Evolutionary conservation across 2,113 vertebrate genomes (phyloP).

Genomic region (Phaetusa simplex): DNA sequence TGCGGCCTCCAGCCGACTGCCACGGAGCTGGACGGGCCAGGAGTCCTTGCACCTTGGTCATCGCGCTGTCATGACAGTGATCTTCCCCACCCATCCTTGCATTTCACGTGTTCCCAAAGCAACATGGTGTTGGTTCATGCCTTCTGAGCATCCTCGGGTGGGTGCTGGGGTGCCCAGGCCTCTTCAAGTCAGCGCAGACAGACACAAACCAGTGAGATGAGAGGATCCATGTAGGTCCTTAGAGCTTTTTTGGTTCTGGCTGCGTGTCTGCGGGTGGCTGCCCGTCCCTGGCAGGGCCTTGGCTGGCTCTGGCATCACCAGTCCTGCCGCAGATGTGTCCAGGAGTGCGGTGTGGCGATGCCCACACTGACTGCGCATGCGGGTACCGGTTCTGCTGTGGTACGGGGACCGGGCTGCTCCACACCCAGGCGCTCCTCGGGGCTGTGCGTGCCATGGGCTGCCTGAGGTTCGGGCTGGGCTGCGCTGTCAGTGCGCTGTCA

Average conservation of each 20-base stretch:
- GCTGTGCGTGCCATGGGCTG: not conserved
- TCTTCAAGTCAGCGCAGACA: rapidly evolving
- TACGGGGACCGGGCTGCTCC: rapidly evolving
- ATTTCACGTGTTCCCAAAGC: not conserved
- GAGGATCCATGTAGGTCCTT: rapidly evolving
- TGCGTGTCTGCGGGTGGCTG: rapidly evolving
- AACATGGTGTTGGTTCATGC: not conserved
- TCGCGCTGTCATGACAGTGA: rapidly evolving
- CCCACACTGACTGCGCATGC: rapidly evolving
- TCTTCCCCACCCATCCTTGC: not conserved
- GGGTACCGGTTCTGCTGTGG: rapidly evolving
- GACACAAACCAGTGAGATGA: rapidly evolving
- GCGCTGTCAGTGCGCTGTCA: too few species aligned
- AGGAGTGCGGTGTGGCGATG: rapidly evolving
- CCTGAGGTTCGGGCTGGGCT: not conserved
- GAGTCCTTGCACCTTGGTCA: not conserved
- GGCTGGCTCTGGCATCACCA: rapidly evolving
- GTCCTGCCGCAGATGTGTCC: rapidly evolving
- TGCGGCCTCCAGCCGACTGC: not conserved
- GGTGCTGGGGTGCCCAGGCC: not conserved
- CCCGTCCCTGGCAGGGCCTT: too few species aligned
- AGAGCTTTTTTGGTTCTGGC: not conserved
- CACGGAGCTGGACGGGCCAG: not conserved
- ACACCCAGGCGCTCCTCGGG: rapidly evolving
- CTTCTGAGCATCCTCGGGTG: not conserved